These are phyloP conservation scores for Nomada fucata DNA, from an alignment of 2,888 invertebrate species.

Conservation along the genomic window DNA sequence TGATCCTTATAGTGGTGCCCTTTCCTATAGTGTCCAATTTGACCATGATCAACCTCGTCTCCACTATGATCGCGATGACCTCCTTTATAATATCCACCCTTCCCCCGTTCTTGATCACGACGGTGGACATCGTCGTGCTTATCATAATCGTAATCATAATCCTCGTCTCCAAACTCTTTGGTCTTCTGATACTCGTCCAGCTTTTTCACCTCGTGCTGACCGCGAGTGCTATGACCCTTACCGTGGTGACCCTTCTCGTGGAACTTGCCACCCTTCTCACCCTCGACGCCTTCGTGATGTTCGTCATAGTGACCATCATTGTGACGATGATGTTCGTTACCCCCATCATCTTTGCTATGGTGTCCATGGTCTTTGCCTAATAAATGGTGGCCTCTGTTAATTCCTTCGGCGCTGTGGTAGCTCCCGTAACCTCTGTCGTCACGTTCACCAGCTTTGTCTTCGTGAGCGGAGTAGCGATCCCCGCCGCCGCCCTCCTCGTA, in stretches of 20 bases:
- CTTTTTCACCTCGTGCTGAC: constrained; percentile 93
- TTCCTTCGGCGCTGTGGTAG: constrained; percentile 84
- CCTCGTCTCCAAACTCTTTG: constrained; percentile 93
- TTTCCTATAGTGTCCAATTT: constrained; percentile 92
- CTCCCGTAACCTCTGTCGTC: constrained; percentile 86
- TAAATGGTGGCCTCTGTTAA: constrained; percentile 83
- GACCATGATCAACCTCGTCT: constrained; percentile 91
- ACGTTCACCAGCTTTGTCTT: constrained; percentile 80
- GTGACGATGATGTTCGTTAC: constrained; percentile 87
- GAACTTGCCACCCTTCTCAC: constrained; percentile 88
- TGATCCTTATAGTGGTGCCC: constrained; percentile 92
- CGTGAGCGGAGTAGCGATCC: constrained; percentile 62
- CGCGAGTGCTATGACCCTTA: constrained; percentile 94
- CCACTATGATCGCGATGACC: constrained; percentile 91
- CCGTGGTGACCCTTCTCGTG: constrained; percentile 90
- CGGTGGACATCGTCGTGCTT: constrained; percentile 92
- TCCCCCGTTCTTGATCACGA: constrained; percentile 92
- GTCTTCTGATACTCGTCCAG: constrained; percentile 93
- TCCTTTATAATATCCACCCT: constrained; percentile 92
- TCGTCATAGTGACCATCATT: constrained; percentile 88
- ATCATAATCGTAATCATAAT: constrained; percentile 92
- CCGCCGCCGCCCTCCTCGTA: constrained; percentile 49
- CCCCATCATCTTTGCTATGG: constrained; percentile 87
- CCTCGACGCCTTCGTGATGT: constrained; percentile 88
- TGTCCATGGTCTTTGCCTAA: constrained; percentile 87